Evolutionary conservation across 2,888 invertebrate genomes (phyloP), one percentile per base, ranked within the genome.

Genomic region (Helobdella robusta): DNA sequence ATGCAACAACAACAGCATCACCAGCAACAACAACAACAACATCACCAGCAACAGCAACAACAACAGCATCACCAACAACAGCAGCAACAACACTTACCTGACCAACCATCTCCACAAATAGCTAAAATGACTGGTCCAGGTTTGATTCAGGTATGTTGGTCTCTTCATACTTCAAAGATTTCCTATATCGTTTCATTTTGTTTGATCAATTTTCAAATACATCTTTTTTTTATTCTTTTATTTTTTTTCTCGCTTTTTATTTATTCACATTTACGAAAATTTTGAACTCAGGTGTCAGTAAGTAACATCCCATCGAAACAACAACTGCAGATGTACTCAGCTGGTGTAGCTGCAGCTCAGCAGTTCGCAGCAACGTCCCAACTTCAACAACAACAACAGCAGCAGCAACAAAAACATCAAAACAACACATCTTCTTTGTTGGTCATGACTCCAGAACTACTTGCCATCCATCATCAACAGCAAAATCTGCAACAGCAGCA

Each of bases 321-420:
- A 52, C 66, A 66, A 30, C 64, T 54, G 20, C 66, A 63, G 32
- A 50, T 62, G 50, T 60, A 60, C 61, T 40, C 46, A n/a, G 67
- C 60, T 6, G 60, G 61, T n/a, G 48, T 36, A 15, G 67, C 65
- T 2, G 65, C 65, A 8, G 61, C 67, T 1, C 56, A 52, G 15
- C 66, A 59, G 36, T 28, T 60, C 6, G 58, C 50, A 6, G 40
- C 36, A 15, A 36, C 59, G n/a, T 56, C 48, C 30, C 66, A 66
- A 28, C 68, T 70, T 30, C 48, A 63, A 6, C 72, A 72, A 50
- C 70, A 69, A 56, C 65, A 71, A 32, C 68, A 68, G 61, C 35
- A 66, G n/a, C 70, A 54, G 68, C 72, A 59, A 68, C 73, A 66
- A 64, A 70, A 70, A 4, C 67, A 71, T n/a, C 74, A 74, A 40